These are phyloP conservation scores for Mionectes macconnelli DNA, from an alignment of 2,113 vertebrate genomes.

Conservation along the genomic window DNA sequence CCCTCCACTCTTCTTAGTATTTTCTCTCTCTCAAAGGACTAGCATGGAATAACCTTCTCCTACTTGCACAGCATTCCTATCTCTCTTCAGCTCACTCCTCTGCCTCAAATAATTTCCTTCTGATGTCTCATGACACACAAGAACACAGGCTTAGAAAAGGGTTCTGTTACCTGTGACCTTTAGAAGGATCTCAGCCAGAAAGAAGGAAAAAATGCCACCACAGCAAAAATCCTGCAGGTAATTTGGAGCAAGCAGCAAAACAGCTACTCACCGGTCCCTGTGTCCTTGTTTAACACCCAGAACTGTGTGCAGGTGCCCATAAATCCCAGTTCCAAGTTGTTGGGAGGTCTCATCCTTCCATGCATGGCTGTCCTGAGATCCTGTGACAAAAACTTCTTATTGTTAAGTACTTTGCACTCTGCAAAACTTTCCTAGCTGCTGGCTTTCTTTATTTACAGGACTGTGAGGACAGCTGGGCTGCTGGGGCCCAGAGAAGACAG, in stretches of 20 bases:
- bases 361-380: not conserved
- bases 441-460: not conserved
- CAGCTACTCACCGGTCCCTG: not conserved
- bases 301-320: rapidly evolving
- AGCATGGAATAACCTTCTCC: not conserved
- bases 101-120: not conserved
- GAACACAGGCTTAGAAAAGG: not conserved
- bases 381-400: not conserved
- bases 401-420: not conserved
- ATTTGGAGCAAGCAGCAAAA: not conserved
- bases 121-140: not conserved
- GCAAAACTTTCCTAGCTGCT: not conserved
- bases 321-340: not conserved
- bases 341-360: not conserved
- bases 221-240: not conserved
- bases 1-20: not conserved
- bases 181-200: not conserved
- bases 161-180: not conserved
- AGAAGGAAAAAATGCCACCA: not conserved
- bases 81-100: not conserved
- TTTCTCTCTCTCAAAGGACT: not conserved
- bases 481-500: not conserved
- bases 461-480: not conserved
- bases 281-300: not conserved
- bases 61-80: not conserved